Base-by-base conservation (phyloP, 2,113 vertebrate genomes). In the Picathartes gymnocephalus region DNA sequence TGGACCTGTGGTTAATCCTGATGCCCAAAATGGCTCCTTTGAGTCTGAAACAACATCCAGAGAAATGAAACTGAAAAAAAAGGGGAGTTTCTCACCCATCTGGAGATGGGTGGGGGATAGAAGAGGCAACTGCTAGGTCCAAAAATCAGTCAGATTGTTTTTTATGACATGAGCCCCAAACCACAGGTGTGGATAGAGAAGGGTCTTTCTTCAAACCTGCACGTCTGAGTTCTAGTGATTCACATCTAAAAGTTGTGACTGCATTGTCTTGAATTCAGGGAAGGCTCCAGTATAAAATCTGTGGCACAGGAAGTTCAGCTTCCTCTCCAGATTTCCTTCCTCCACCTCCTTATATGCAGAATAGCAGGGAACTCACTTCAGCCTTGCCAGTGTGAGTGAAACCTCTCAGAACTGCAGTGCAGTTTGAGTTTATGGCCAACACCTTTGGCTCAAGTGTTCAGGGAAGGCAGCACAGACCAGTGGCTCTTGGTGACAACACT, bases 241-340 rank as follows among this genome's bases (percentile, higher is more conserved):
- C 9, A 18, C 28, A 15, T 35, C 30, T 57, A 72, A 82, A 82
- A 69, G 78, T 66, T 76, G 81, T 47, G 78, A 27, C 79, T 90
- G 53, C 56, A 56, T 53, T 71, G 85, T 92, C 88, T 93, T 81
- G 58, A 94, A 90, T 64, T 95, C 85, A 90, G 93, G 90, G 93
- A 91, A 86, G 85, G 76, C 64, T 95, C 87, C 85, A 81, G 39
- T 58, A 57, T 45, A 80, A 95, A 93, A 94, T 76, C 84, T 87
- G 74, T 85, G 90, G 87, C 93, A 86, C 54, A 68, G 95, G 93
- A 96, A 96, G 90, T 60, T 83, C 58, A 81, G 82, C 81, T 97
- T 96, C 95, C 95, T 83, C 94, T 92, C 90, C 92, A 97, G 78
- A 81, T 92, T 97, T 97, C 95, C 94, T 95, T 92, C 92, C 87